Percentiles rank a stretch among this genome's conserved stretches.
Conservation (phyloP, 2,888 invertebrate species). For the Pherbina coryleti region DNA sequence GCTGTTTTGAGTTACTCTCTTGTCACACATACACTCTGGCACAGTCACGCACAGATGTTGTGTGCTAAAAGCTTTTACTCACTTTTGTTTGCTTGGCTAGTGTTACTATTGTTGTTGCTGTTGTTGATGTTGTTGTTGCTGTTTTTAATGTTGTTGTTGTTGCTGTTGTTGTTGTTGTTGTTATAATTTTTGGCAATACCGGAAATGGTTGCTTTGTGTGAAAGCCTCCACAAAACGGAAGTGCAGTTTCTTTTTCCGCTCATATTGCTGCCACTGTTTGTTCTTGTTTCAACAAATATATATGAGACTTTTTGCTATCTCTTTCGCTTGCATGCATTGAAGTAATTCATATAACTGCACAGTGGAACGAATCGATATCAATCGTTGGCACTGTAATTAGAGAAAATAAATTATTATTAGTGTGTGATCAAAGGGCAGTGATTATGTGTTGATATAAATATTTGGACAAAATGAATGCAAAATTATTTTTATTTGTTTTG, state of each 20-base stretch:
- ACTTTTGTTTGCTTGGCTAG: slow-evolving; percentile 16
- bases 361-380: neutral
- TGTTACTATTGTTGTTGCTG: neutral
- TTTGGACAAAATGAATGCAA: no score
- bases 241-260: neutral
- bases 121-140: no score
- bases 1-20: neutral
- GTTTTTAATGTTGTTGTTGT: slow-evolving; percentile 19
- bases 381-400: no score
- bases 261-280: neutral
- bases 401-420: no score
- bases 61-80: slow-evolving; percentile 22
- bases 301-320: neutral
- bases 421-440: no score
- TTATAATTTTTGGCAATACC: slow-evolving; percentile 37
- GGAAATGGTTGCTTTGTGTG: slow-evolving; percentile 35
- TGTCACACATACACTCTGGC: neutral
- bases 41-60: neutral
- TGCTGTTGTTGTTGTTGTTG: slow-evolving; percentile 3
- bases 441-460: no score
- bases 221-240: slow-evolving; percentile 35
- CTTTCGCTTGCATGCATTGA: slow-evolving; percentile 19
- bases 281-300: neutral
- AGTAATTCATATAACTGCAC: neutral
- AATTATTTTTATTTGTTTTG: no score